These are phyloP conservation scores for Erinaceus europaeus DNA, from an alignment of 2,113 vertebrate genomes.

Conservation along the genomic window DNA sequence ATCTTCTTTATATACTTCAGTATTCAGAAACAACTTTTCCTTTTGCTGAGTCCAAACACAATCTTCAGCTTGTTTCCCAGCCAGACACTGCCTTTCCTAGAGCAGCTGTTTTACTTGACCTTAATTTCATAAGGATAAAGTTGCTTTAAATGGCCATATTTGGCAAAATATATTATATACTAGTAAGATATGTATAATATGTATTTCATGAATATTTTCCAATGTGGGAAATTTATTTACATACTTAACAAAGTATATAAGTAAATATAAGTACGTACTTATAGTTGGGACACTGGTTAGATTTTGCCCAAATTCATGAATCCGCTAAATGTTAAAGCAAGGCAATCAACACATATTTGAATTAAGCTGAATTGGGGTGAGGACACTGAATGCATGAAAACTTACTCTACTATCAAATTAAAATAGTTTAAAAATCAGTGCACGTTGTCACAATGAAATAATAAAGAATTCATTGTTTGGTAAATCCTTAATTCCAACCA, in stretches of 20 bases:
- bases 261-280: neutral
- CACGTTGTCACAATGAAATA: neutral
- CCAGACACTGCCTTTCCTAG: neutral
- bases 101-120: neutral
- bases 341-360: neutral
- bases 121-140: neutral
- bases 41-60: neutral
- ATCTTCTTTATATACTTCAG: neutral
- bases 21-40: neutral
- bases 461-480: neutral
- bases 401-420: neutral
- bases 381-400: neutral
- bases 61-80: neutral
- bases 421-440: neutral
- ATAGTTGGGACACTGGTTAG: neutral
- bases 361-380: neutral
- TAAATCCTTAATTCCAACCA: constrained; percentile 2
- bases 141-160: neutral
- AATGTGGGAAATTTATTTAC: neutral
- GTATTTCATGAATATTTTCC: neutral
- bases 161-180: neutral
- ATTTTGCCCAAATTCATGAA: neutral
- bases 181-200: neutral
- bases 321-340: neutral
- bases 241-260: neutral